Base-by-base conservation (phyloP, 2,888 invertebrate genomes). In the Tortrix viridana region DNA sequence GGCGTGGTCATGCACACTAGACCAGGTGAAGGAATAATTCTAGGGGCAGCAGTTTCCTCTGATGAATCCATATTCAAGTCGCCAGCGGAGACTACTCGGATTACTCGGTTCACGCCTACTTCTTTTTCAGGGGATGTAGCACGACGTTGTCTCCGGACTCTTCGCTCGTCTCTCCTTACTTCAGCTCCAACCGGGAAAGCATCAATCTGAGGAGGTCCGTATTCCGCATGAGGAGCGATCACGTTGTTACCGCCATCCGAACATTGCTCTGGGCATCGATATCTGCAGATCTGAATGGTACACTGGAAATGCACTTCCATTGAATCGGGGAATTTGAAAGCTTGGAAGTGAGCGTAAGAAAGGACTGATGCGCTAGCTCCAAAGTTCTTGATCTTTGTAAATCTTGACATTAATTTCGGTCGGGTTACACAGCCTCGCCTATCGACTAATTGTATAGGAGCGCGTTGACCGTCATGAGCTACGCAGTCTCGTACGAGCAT, bases 251-350 rank as follows among this genome's bases (percentile, higher is more conserved):
- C 86, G 32, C 92, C 90, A 68, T 96, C 96, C 1, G 96, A 95
- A 79, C 98, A 98, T 79, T 98, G 98, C 71, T 98, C 98, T 0
- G 98, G 98, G 77, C 98, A 98, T 75, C 97, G 96, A 77, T 97
- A 97, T 72, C 98, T 94, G 83, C 98, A 98, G 75, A 98, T 98
- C 84, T 98, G 98, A 68, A 98, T 98, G 32, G 98, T 98, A 82
- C 98, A 98, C 83, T 98, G 97, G 93, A 98, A 98, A 83, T 98
- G 98, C 0, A 98, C 98, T 82, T 98, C 98, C 98, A 98, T 98
- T 0, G 97, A 97, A 80, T 98, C 98, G 0, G 98, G 98, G 92
- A 98, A 98, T 81, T 98, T 98, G 88, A 98, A 98, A 0, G 98
- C 98, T 88, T 98, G 97, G 94, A 98, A 98, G 84, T 97, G 97